These are phyloP conservation scores for Opisthograptis luteolata DNA, from an alignment of 2,888 invertebrate genomes.

Conservation along the genomic window DNA sequence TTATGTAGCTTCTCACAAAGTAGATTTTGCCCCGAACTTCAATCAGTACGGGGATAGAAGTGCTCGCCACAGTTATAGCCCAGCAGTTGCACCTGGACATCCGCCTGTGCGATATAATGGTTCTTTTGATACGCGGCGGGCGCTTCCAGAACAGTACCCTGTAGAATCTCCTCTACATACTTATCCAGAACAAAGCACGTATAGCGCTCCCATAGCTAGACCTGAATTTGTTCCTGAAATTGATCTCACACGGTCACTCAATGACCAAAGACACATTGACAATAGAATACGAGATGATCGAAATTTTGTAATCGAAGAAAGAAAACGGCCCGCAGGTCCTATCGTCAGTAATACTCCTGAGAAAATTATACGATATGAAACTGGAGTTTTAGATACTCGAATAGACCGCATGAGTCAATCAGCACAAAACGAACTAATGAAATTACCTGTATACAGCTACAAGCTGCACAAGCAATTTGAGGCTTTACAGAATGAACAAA, in stretches of 20 bases:
- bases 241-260: conserved; percentile 70
- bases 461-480: conserved; percentile 74
- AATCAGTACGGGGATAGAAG: conserved; percentile 75
- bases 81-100: conserved; percentile 53
- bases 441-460: conserved; percentile 75
- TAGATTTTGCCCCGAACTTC: conserved; percentile 92
- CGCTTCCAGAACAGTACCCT: conserved; percentile 59
- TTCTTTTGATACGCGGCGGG: conserved; percentile 59
- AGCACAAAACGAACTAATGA: conserved; percentile 72
- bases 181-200: conserved; percentile 67
- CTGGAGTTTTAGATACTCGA: conserved; percentile 74
- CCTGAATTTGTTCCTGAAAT: conserved; percentile 75
- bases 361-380: conserved; percentile 76
- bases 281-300: conserved; percentile 71
- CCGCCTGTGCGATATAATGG: conserved; percentile 66
- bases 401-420: conserved; percentile 70
- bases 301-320: conserved; percentile 71
- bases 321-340: conserved; percentile 71
- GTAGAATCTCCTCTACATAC: conserved; percentile 67
- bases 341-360: conserved; percentile 79
- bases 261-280: conserved; percentile 64
- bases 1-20: conserved; percentile 86
- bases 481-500: conserved; percentile 73
- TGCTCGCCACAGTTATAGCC: conserved; percentile 51
- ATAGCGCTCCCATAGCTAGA: conserved; percentile 54